These are phyloP conservation scores for Poecilus cupreus DNA, from an alignment of 2,888 invertebrate genomes.

Conservation along the genomic window DNA sequence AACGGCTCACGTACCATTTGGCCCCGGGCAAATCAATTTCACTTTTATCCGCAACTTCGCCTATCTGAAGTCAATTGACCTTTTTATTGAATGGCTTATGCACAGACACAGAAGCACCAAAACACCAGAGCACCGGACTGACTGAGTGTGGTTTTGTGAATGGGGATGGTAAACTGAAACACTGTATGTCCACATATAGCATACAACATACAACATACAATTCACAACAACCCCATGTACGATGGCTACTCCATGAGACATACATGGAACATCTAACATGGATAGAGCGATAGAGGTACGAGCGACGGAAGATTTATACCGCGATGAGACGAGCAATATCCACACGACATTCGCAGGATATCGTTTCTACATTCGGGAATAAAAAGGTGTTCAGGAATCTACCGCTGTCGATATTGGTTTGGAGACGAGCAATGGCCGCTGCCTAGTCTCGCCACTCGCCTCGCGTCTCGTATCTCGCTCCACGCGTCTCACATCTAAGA, in stretches of 20 bases:
- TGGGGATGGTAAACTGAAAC: too few relatives aligned
- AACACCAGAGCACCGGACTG: background rate
- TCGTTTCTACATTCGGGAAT: slow-evolving; percentile 43
- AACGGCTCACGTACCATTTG: slow-evolving; percentile 65
- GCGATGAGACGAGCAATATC: slow-evolving; percentile 25
- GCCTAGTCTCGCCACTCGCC: background rate
- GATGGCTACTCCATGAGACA: too few relatives aligned
- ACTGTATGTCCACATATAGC: too few relatives aligned
- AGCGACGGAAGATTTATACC: slow-evolving; percentile 34
- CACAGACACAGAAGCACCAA: background rate
- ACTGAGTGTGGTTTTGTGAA: too few relatives aligned
- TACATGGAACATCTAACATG: background rate
- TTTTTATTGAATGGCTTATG: slow-evolving; percentile 68
- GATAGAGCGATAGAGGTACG: background rate
- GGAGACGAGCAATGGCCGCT: slow-evolving; percentile 20
- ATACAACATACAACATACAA: too few relatives aligned
- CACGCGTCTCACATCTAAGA: background rate
- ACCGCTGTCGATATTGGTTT: slow-evolving; percentile 45
- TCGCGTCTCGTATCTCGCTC: too few relatives aligned
- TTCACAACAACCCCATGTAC: too few relatives aligned
- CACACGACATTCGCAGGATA: slow-evolving; percentile 50
- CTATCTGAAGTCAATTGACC: slow-evolving; percentile 68
- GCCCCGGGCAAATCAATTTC: slow-evolving; percentile 67
- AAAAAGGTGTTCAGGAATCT: slow-evolving; percentile 48
- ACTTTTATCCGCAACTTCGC: slow-evolving; percentile 65